Conservation (phyloP, 2,888 invertebrate species). For the Drosophila yooni region DNA sequence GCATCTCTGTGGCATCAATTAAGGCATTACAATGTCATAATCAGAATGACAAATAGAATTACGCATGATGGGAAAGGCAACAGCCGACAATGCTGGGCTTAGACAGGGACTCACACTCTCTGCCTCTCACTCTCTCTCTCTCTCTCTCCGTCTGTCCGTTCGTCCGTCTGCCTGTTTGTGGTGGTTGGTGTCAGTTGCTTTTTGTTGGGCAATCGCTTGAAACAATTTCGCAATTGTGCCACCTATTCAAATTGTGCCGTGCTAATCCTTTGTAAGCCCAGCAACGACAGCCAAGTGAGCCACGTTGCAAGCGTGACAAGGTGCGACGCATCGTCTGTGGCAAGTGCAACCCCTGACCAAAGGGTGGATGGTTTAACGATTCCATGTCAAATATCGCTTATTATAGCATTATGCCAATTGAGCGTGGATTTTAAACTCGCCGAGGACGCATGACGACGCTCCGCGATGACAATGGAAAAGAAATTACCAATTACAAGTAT, state of each 20-base stretch:
- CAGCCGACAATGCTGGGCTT: constrained; percentile 63
- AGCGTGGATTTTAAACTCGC: constrained; percentile 60
- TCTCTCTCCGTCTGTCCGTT: not conserved
- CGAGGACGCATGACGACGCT: constrained; percentile 4
- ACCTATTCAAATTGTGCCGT: constrained; percentile 69
- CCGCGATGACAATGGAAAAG: constrained; percentile 48
- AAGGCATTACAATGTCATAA: constrained; percentile 85
- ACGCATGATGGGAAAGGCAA: constrained; percentile 82
- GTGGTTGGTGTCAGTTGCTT: constrained; percentile 53
- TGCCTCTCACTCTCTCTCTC: not conserved
- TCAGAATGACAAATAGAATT: constrained; percentile 85
- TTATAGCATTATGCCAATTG: constrained; percentile 77
- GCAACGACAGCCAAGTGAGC: constrained; percentile 56
- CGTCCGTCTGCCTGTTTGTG: not conserved
- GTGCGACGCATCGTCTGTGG: constrained; percentile 28
- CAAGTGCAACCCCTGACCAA: constrained; percentile 46
- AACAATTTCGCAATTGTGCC: constrained; percentile 74
- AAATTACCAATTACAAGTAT: constrained; percentile 59
- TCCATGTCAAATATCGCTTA: constrained; percentile 62
- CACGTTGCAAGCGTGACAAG: constrained; percentile 56
- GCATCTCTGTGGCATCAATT: constrained; percentile 80
- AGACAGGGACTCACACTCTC: not conserved
- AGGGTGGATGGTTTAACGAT: constrained; percentile 21
- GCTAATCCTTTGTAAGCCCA: constrained; percentile 77
- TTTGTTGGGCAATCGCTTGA: constrained; percentile 54